Evolutionary conservation across 2,113 vertebrate species (phyloP), one percentile per base, ranked within the genome.

Genomic region (Otus sunia): DNA sequence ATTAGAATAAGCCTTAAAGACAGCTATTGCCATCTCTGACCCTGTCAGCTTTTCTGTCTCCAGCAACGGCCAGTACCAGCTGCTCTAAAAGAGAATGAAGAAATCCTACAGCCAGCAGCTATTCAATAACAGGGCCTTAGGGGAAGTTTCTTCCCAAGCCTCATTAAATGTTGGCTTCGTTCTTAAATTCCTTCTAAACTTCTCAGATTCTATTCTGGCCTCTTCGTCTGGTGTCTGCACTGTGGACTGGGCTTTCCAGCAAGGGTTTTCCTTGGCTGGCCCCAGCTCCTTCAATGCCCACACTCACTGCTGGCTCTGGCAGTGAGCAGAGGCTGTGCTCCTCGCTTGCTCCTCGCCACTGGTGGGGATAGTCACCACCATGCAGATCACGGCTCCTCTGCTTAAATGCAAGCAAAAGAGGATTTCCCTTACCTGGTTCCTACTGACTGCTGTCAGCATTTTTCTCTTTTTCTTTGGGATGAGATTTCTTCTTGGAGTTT

Each of bases 141-240:
- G 81, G 89, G 45, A 95, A 43, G n/a, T 88, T 89, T 95, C 84
- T 96, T 92, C 92, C 77, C 84, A 90, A 95, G 63, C 84, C 91
- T 95, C 94, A 88, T 95, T 94, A 96, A 90, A 47, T 59, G 45
- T 92, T 96, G 88, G 91, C 88, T 94, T 84, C 69, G 29, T 79
- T 94, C 63, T 94, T 90, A 85, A 96, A 95, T 97, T 93, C 92
- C 84, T 96, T 91, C 84, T 85, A 41, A 96, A 95, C 58, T 91
- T 93, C 88, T 94, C 87, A 87, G 47, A 96, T 92, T 93, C 62
- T 79, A 34, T 87, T 97, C 82, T 87, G 85, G 82, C 77, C 37
- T 76, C 36, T 74, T 75, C 0, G 0, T 82, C 83, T 95, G 64
- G 72, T 89, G 49, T 88, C 92, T 97, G 86, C 12, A 12, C 41